Percentiles rank a stretch among this genome's conserved stretches.
Conservation (phyloP, 1,140 invertebrate species). For the Lepidurus packardi region DNA sequence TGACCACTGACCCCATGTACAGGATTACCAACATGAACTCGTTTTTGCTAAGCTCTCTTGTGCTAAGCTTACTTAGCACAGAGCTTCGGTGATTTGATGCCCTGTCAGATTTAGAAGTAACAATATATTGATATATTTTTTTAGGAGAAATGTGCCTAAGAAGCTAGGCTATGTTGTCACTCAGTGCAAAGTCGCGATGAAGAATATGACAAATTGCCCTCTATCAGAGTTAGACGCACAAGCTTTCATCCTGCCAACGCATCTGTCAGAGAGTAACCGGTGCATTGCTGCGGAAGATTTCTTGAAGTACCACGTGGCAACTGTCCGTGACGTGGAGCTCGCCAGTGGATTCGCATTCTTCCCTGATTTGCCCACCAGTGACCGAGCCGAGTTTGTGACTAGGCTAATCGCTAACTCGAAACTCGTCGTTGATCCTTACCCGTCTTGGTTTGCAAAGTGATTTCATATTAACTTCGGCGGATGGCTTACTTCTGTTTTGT, state of each 20-base stretch:
- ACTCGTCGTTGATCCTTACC: background rate
- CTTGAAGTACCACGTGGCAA: constrained; percentile 29
- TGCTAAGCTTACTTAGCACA: too few species aligned
- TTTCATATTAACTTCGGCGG: too few species aligned
- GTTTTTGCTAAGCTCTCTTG: too few species aligned
- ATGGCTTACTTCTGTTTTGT: too few species aligned
- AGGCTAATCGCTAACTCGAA: background rate
- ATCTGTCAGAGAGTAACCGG: background rate
- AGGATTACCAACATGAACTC: too few species aligned
- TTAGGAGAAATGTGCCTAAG: background rate
- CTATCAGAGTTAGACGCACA: constrained; percentile 25
- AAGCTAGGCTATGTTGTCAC: constrained; percentile 19
- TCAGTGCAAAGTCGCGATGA: constrained; percentile 25
- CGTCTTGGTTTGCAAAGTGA: background rate
- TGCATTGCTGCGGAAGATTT: constrained; percentile 28
- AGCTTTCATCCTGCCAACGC: constrained; percentile 29
- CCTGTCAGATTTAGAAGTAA: background rate
- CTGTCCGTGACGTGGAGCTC: constrained; percentile 33
- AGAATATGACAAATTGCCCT: constrained; percentile 25
- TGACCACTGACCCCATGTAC: too few species aligned
- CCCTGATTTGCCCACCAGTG: constrained; percentile 27
- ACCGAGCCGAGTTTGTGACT: background rate
- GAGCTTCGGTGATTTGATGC: too few species aligned
- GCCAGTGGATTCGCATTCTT: constrained; percentile 34
- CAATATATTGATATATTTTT: background rate